Conservation (phyloP, 2,797 vertebrate genomes). For the Pseudomugil tenellus region DNA sequence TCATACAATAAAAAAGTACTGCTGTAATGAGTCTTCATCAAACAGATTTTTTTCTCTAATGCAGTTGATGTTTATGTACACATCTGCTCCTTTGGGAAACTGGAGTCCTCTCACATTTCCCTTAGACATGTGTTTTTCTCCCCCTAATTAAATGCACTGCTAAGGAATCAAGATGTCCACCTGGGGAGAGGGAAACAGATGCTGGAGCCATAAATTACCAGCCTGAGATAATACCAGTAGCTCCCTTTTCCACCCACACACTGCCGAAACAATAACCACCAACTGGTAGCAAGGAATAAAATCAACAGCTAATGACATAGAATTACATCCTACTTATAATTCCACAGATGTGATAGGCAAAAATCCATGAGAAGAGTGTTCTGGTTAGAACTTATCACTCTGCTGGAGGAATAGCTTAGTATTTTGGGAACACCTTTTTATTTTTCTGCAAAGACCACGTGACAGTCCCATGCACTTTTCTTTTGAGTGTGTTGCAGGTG, state of each 20-base stretch:
- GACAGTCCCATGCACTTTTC: too few species aligned
- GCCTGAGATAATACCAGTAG: slow-evolving; percentile 60
- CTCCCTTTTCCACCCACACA: slow-evolving; percentile 65
- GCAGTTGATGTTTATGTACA: slow-evolving; percentile 43
- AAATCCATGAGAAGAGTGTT: slow-evolving; percentile 31
- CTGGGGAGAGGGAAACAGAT: slow-evolving; percentile 69
- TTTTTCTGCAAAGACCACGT: background rate
- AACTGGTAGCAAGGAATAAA: slow-evolving; percentile 63
- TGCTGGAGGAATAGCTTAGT: background rate
- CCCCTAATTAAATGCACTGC: slow-evolving; percentile 72
- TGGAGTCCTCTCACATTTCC: slow-evolving; percentile 34
- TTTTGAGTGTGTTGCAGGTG: too few species aligned
- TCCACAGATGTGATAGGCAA: slow-evolving; percentile 51
- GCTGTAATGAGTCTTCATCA: slow-evolving; percentile 21
- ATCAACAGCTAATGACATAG: slow-evolving; percentile 72
- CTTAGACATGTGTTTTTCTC: slow-evolving; percentile 61
- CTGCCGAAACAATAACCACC: slow-evolving; percentile 65
- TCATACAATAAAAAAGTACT: slow-evolving; percentile 23
- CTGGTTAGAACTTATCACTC: slow-evolving; percentile 37
- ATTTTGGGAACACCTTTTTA: background rate
- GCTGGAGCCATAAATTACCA: slow-evolving; percentile 76
- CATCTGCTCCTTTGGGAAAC: slow-evolving; percentile 32
- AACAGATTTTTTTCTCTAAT: background rate
- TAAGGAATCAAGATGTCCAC: slow-evolving; percentile 72
- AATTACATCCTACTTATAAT: slow-evolving; percentile 64